Base-by-base conservation (phyloP, 2,113 vertebrate species). In the Rhabdornis inornatus region DNA sequence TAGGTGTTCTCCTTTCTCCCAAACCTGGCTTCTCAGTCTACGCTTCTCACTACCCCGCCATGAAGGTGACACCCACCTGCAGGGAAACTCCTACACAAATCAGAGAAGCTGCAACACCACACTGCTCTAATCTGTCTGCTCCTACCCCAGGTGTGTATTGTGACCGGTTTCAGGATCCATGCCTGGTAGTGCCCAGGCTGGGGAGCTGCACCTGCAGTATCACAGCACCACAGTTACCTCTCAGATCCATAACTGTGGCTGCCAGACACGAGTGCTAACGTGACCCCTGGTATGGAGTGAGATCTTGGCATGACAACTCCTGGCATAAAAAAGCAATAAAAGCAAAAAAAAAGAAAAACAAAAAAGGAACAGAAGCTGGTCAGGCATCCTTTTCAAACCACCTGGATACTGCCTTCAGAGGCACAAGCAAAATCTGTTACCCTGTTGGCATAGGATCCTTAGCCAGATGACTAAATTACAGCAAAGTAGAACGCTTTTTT, bases 191-290 rank as follows among this genome's bases (percentile, higher is more conserved):
- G 7, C 24, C 44, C 20, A 44, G 24, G n/a, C 47, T 2, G 2
- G n/a, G 11, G n/a, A 69, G 31, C 50, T 76, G 63, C 30, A 55
- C 5, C 10, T 22, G 45, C 53, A 68, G 8, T 37, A 12, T 9
- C 42, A 21, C 40, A 52, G 25, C 2, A 2, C 27, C n/a, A 13
- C 0, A 1, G 33, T 45, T 12, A 15, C 37, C 19, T n/a, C 28
- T 68, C 61, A 85, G 57, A 31, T 72, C 37, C 7, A 0, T 11
- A 49, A 40, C 16, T 25, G 18, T 0, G 5, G 37, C 12, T 49
- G 45, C 27, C 0, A 0, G 60, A 12, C 35, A 28, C 0, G 0
- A 25, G 28, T 20, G 27, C 7, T 74, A 30, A 24, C 4, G 17
- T 4, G 18, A 72, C 47, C 47, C 22, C 23, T 24, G 50, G 12